Base-by-base conservation (phyloP, 2,888 invertebrate species). In the Lathronympha strigana region DNA sequence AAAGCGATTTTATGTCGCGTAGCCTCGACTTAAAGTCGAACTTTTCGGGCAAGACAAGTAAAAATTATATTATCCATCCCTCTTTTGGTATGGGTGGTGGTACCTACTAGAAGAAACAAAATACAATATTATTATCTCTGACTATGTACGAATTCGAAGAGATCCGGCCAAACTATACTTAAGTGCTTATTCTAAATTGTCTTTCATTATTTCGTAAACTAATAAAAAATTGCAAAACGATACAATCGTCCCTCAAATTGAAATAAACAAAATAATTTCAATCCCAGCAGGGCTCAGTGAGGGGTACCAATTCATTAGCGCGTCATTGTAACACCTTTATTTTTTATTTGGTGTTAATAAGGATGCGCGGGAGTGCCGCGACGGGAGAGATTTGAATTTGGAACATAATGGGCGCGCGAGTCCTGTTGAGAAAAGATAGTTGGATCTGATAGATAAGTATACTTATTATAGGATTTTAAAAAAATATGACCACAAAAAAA, bases 301-400 rank as follows among this genome's bases (percentile, higher is more conserved):
- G 82, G 84, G 76, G 80, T 55, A 66, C 23, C 61, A 66, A 69
- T 72, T 72, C 73, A 75, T 81, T 80, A 80, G 75, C 75, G 71
- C 75, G 66, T 70, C 77, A 77, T 79, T 76, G 80, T 77, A 77
- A 80, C 82, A 78, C 74, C 84, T 81, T 84, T 87, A 86, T 86
- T 84, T 83, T 82, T 36, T 51, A 53, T 25, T 43, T 43, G 28
- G n/a, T 28, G 31, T 53, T 66, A 60, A 66, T 60, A 38, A 53
- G 47, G 60, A 19, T 64, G 77, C 76, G 76, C 76, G 64, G 72
- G 76, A 76, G 74, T 73, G 73, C 76, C 79, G 86, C 73, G 67
- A 86, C 40, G 68, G 84, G 60, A 79, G 84, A 86, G 80, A 53
- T 63, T 57, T 31, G 15, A 43, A 50, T 57, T 57, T 40, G 31